Base-by-base conservation (phyloP, 2,888 invertebrate species). In the Aphodius granarius region DNA sequence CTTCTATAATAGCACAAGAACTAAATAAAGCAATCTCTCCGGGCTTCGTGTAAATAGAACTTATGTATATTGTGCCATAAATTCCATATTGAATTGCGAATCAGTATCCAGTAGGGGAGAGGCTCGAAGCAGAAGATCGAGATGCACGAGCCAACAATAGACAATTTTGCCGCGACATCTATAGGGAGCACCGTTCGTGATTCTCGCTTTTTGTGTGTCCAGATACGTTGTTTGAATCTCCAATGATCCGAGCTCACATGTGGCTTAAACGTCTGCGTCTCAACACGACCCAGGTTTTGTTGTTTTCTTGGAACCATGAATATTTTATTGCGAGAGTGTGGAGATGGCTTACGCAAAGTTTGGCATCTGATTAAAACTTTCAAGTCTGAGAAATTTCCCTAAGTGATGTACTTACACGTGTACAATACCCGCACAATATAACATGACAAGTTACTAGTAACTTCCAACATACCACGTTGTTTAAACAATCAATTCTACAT, bases 31-130 rank as follows among this genome's bases (percentile, higher is more conserved):
- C 1, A 9, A 43, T 43, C 4, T 13, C 43, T 43, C 13, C 3
- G 43, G 1, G 6, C 3, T 43, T 43, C 74, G 79, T 82, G 81
- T 84, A 84, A 85, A 83, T 83, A 82, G 81, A 81, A 84, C 83
- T 83, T 85, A 84, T 84, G 83, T 83, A 84, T 84, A 84, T 85
- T 83, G 83, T 82, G 77, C 80, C 82, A 84, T 84, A 85, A 84
- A 85, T 84, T 84, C 80, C 77, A 77, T 79, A 79, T 77, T 79
- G 80, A 81, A 79, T 82, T 81, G 78, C 79, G 75, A 76, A 80
- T 80, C 81, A 82, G 82, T 80, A 79, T 78, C 81, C 81, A 80
- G 77, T 78, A 77, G 73, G 66, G 78, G 78, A 77, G 73, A 70
- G 78, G 78, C 80, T 83, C 83, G 82, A 83, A 84, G 82, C n/a